phyloP scores from a whole-genome alignment of 37 sponge, comb jelly and placozoan species.

The Petrosia ficiformis region DNA sequence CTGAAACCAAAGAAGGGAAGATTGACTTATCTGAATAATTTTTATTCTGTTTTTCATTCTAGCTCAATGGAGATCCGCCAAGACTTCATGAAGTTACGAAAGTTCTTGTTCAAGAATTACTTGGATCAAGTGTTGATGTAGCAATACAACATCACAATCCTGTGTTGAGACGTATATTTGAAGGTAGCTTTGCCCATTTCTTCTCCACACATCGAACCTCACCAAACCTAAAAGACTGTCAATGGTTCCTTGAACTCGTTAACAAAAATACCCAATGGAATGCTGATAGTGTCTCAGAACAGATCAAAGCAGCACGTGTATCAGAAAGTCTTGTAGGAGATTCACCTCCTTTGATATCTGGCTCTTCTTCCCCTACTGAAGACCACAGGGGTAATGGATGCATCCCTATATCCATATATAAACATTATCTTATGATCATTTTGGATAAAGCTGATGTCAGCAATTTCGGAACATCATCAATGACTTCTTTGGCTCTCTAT shows the following conservation, averaged over 20 bases:
- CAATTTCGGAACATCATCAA: background rate
- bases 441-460: conserved; percentile 1
- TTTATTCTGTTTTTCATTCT: background rate
- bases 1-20: too few relatives aligned
- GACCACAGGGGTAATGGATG: background rate
- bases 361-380: background rate
- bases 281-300: background rate
- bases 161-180: background rate
- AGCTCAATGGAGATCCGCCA: conserved; percentile 10
- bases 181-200: conserved; percentile 49
- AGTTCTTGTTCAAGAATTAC: conserved; percentile 4
- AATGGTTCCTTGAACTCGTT: conserved; percentile 52
- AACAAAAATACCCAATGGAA: conserved; percentile 45
- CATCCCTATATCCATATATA: conserved; percentile 32
- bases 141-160: background rate
- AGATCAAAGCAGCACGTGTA: background rate
- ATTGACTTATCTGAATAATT: too few relatives aligned
- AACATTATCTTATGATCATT: conserved; percentile 43
- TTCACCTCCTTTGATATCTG: background rate
- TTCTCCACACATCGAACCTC: conserved; percentile 38
- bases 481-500: background rate
- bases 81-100: conserved; percentile 13
- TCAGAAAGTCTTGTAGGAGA: too few relatives aligned
- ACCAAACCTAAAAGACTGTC: conserved; percentile 25
- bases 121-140: background rate